Conservation (phyloP, 2,113 vertebrate species). For the Melanerpes aurifrons region DNA sequence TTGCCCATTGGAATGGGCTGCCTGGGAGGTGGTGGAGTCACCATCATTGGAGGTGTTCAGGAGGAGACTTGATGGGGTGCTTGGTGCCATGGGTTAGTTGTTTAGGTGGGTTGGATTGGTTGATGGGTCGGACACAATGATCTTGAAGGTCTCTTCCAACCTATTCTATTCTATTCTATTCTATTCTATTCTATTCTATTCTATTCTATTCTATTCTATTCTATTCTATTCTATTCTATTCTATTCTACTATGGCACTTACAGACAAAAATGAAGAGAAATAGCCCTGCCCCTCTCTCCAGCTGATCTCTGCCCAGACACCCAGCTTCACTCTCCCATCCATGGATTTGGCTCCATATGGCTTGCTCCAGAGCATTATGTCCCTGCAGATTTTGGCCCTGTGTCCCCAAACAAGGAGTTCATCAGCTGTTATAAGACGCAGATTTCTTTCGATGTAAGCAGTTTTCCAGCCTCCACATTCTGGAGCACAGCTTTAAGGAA, state of each 20-base stretch:
- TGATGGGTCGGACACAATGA: too few species aligned
- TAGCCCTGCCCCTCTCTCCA: accelerated
- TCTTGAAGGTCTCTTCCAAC: too few species aligned
- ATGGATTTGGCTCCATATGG: background rate
- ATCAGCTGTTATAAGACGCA: conserved; percentile 16
- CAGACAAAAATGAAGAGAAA: background rate
- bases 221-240: too few species aligned
- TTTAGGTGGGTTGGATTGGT: too few species aligned
- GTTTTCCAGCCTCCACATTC: conserved; percentile 53
- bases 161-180: too few species aligned
- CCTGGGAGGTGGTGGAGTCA: too few species aligned
- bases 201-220: too few species aligned
- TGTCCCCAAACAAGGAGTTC: conserved; percentile 37
- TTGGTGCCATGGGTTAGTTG: too few species aligned
- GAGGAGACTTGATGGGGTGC: too few species aligned
- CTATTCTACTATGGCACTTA: background rate
- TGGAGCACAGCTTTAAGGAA: conserved; percentile 40
- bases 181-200: too few species aligned
- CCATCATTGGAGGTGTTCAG: too few species aligned
- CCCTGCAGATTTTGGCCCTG: background rate
- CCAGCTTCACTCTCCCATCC: background rate
- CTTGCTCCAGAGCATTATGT: background rate
- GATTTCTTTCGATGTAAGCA: conserved; percentile 30
- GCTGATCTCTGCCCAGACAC: background rate
- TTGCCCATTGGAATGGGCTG: too few species aligned